Base-by-base conservation (phyloP, 2,888 invertebrate genomes). In the Drosophila emarginata region DNA sequence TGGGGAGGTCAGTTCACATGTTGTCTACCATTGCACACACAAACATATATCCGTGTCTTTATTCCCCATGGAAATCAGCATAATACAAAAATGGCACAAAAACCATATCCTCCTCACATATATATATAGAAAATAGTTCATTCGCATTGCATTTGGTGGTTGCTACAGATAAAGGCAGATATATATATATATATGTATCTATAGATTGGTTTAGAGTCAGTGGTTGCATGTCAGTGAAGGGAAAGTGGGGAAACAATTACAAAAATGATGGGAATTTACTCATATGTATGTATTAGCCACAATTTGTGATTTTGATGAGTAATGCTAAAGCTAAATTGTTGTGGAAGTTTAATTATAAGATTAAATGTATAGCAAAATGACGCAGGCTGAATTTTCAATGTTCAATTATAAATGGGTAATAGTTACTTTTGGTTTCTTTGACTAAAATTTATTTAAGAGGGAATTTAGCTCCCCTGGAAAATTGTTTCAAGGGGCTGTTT, bases 41-140 rank as follows among this genome's bases (percentile, higher is more conserved):
- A 37, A 32, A 71, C 11, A 32, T 66, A 72, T 79, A 66, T 83
- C 70, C 83, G 64, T 79, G 54, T 54, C 23, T 74, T 74, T 72
- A 89, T 84, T 86, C 88, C 88, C 89, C 73, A 80, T 86, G 88
- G 88, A 88, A 88, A 88, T 88, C 88, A 89, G 76, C 86, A 88
- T 89, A 84, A 87, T 89, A 86, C 80, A 53, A 74, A 83, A 79
- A 74, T 74, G 64, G 74, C 66, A 57, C 37, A 36, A 32, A 68
- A 70, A 60, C 56, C 71, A 78, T 72, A 82, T 72, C 72, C 32
- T 32, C 11, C 45, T 7, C 18, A 9, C 15, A 18, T 15, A 77
- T 59, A 53, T 56, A 60, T 37, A 21, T 18, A 51, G 18, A 21
- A 40, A 57, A 40, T 61, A 64, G 66, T 61, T 54, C 36, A 36